Evolutionary conservation across 2,797 vertebrate species (phyloP), one percentile per base, ranked within the genome.

Genomic region (Limnodromus scolopaceus): DNA sequence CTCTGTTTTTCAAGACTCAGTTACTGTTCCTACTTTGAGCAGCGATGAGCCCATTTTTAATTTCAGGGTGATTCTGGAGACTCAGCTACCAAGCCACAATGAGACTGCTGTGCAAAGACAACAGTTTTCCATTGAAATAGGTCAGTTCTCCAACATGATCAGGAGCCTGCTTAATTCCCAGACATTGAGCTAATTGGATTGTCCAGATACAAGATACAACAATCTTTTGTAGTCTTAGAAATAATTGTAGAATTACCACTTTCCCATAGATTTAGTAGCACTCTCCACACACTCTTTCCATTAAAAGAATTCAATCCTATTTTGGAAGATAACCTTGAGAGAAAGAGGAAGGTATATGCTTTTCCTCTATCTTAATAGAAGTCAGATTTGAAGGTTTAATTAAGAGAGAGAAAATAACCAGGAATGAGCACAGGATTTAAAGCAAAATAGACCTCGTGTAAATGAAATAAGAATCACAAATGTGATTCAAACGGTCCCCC

Each of bases 381-480:
- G 68, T 84, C 63, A 89, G 81, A 80, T 91, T 93, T n/a, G 60
- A 92, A 85, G 75, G 57, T 80, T 96, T 96, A 96, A 95, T 96
- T 96, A 96, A 92, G 83, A 83, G 77, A 85, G 20, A 88, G 41
- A 94, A 92, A 97, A 95, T 93, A 87, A 49, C 25, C 24, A 53
- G 30, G 51, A 79, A 88, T 32, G 12, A 94, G 72, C 63, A 51
- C 20, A 70, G 51, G 53, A 89, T 77, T 97, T 95, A 87, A 91
- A 95, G 66, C 8, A 77, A 94, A 94, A 92, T 11, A 77, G 77
- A 90, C 34, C 30, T 87, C 2, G 3, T 36, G 6, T 55, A 89
- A 78, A 10, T 36, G 66, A 86, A 83, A 58, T 11, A 75, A 86
- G 81, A 80, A 71, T 74, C 54, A 63, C 60, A 87, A 91, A 84